These are phyloP conservation scores for Jaculus jaculus DNA, from an alignment of 2,113 vertebrate species.

Conservation along the genomic window DNA sequence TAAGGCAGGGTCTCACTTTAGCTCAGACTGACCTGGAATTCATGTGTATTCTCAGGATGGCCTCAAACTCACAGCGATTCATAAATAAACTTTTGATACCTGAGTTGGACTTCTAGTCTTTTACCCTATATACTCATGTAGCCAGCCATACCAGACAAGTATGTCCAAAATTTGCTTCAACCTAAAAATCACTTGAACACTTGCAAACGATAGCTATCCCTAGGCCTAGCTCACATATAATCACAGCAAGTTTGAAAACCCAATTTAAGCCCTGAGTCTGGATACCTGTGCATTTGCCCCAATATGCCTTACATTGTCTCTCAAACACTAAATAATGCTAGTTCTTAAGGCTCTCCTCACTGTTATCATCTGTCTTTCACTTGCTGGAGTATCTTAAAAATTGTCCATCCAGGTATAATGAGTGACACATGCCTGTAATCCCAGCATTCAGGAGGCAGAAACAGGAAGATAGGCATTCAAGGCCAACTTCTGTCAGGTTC, in stretches of 20 bases:
- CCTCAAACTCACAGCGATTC: too few relatives aligned
- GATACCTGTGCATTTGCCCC: not conserved
- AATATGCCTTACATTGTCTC: not conserved
- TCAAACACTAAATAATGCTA: not conserved
- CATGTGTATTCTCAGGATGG: too few relatives aligned
- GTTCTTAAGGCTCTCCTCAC: not conserved
- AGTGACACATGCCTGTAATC: not conserved
- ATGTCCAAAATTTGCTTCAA: not conserved
- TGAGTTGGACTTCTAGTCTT: not conserved
- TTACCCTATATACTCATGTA: not conserved
- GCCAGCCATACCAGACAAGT: not conserved
- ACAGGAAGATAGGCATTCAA: not conserved
- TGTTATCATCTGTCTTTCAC: not conserved
- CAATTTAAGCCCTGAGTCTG: not conserved
- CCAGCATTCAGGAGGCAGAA: not conserved
- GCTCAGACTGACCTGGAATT: too few relatives aligned
- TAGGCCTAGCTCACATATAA: not conserved
- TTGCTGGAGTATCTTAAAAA: not conserved
- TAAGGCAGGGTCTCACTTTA: too few relatives aligned
- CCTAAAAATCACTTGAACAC: not conserved
- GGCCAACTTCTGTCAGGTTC: not conserved
- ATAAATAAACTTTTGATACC: not conserved
- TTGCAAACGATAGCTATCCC: not conserved
- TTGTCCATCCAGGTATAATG: not conserved
- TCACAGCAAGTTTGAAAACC: not conserved